Base-by-base conservation (phyloP, 2,113 vertebrate genomes). In the Ochotona princeps region DNA sequence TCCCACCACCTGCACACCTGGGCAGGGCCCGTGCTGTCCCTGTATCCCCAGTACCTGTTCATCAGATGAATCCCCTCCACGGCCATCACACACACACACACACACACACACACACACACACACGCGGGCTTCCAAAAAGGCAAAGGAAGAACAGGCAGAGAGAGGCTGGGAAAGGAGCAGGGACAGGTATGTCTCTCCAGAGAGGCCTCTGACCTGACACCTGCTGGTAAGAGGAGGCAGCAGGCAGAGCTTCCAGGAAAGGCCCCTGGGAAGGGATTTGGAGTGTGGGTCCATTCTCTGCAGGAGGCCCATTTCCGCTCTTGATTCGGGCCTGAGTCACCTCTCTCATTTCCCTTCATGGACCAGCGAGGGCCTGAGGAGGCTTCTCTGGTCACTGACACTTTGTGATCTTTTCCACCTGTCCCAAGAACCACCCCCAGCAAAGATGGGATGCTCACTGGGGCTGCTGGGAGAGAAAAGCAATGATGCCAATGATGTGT, bases 261-360 rank as follows among this genome's bases (percentile, higher is more conserved):
- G 25, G 75, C 38, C 26, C 35, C 49, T 4, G 0, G 38, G 69
- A 44, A 91, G 10, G 54, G 69, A 6, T 57, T 13, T 44, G 38
- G 8, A 2, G 7, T 11, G 0, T 14, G 44, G 47, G 26, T 8
- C 9, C 0, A 1, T 20, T 72, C 78, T 81, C n/a, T 0, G 35
- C 49, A 30, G 35, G 70, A 57, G 14, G 17, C 32, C 15, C 5
- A 14, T 4, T 1, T 25, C 25, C 35, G 23, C 32, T 51, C 32
- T 47, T 10, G 49, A 35, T 49, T 81, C 81, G 49, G 51, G 17
- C 35, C n/a, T 28, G 57, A 66, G n/a, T 35, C 0, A 49, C 28
- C 73, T 65, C 80, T 88, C 67, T 44, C 11, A 85, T 87, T 93
- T 90, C 89, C n/a, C 85, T 66, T n/a, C 23, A 72, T 51, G 66